Evolutionary conservation across 2,888 invertebrate species (phyloP), one percentile per base, ranked within the genome.

Genomic region (Allygus modestus): DNA sequence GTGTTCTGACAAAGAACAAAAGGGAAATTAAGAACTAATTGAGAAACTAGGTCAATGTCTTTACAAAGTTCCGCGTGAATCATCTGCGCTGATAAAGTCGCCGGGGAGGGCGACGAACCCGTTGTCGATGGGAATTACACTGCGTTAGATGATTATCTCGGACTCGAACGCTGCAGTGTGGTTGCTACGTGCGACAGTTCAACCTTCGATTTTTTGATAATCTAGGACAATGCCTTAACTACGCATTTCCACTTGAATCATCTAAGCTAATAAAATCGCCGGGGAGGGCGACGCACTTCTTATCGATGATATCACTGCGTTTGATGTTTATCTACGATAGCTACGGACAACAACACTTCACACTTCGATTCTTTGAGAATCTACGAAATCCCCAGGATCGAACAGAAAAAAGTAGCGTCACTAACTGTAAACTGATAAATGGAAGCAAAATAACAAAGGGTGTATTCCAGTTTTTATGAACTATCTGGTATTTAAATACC

Each of bases 61-160:
- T 28, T 28, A 65, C 65, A 65, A 17, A 65, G 65, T 65, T 65
- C 65, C 65, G 65, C 28, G 2, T 65, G 65, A 65, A 17, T 65
- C 65, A 65, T 28, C 20, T n/a, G n/a, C n/a, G 12, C 51, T 23
- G 54, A 54, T 54, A 54, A 54, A 11, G 17, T 37, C 17, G 4
- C 51, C 54, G 15, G 28, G 31, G 58, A 15, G 65, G 65, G 65
- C 65, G 65, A 65, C 65, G 65, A 54, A 65, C 65, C n/a, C 0
- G 31, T 65, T 28, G 28, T 65, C 65, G 20, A 9, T 28, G 28
- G 17, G 12, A 28, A 65, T 65, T 65, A 65, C 28, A 26, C 58
- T 23, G 9, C 37, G 4, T 46, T 2, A 7, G 46, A 46, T 46
- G 1, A 9, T 46, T 1, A 46, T 46, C 46, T 46, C 46, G 37